phyloP scores from a whole-genome alignment of 2,797 vertebrate species.

The Sparus aurata region DNA sequence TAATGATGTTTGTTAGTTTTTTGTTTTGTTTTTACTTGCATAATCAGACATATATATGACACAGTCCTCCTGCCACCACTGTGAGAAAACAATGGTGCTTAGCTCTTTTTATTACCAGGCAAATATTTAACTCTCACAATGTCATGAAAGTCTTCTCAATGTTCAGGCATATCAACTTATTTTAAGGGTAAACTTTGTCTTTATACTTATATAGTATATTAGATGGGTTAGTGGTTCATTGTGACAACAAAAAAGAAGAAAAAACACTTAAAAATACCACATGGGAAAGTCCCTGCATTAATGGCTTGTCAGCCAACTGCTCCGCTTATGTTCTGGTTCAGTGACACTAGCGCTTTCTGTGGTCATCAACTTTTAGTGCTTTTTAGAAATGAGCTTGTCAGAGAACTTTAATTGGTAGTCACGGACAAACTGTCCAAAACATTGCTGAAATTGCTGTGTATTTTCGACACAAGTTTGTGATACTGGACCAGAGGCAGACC shows the following conservation, averaged over 20 bases:
- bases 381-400: slow-evolving; percentile 43
- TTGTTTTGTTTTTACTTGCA: slow-evolving; percentile 15
- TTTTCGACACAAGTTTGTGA: not conserved
- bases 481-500: slow-evolving; percentile 11
- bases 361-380: slow-evolving; percentile 12
- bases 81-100: not conserved
- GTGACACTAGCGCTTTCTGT: slow-evolving; percentile 7
- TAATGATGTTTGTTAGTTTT: not conserved
- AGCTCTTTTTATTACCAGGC: slow-evolving; percentile 20
- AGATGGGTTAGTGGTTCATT: too few species aligned
- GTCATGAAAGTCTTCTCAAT: slow-evolving; percentile 13
- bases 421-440: slow-evolving; percentile 41
- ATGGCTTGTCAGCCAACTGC: slow-evolving; percentile 36
- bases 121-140: not conserved
- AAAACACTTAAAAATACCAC: not conserved
- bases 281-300: slow-evolving; percentile 16
- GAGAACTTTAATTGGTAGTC: slow-evolving; percentile 40
- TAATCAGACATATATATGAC: slow-evolving; percentile 26
- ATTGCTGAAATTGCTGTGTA: slow-evolving; percentile 12
- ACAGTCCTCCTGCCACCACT: not conserved
- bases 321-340: slow-evolving; percentile 15
- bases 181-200: slow-evolving; percentile 10
- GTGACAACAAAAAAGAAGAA: not conserved
- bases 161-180: not conserved
- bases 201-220: not conserved